A percentile compares a stretch with the other conserved stretches of the same genome.
These are phyloP conservation scores for Mellivora capensis DNA, from an alignment of 2,113 vertebrate species.

Conservation along the genomic window DNA sequence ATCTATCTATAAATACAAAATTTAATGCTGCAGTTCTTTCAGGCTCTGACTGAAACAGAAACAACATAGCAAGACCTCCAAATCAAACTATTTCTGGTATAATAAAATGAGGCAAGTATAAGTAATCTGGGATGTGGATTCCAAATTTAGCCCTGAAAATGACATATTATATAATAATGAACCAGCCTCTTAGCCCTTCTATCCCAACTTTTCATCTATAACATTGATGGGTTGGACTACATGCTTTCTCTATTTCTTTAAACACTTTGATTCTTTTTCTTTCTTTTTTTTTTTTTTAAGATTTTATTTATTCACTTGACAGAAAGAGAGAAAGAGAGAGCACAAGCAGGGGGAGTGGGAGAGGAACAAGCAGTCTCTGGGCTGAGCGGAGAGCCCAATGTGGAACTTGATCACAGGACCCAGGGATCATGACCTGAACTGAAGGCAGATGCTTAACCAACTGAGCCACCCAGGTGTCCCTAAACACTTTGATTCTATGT, in stretches of 20 bases:
- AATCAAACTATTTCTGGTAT: not conserved
- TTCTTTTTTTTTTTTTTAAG: no score
- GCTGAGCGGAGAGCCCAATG: not conserved
- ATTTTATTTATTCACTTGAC: no score
- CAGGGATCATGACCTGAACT: not conserved
- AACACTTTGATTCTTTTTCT: not conserved
- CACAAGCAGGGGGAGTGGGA: not conserved
- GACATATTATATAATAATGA: no score
- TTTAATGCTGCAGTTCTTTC: not conserved
- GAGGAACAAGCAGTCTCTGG: not conserved
- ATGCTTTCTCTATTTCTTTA: not conserved
- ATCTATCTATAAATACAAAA: not conserved
- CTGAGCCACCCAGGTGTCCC: not conserved
- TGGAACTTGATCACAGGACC: not conserved
- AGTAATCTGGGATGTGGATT: not conserved
- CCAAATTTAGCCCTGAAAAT: not conserved
- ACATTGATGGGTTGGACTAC: rapidly evolving
- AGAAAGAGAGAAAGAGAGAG: not conserved
- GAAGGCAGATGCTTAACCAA: not conserved
- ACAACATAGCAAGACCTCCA: not conserved
- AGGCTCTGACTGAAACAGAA: not conserved
- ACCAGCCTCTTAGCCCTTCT: not conserved
- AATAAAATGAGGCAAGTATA: not conserved
- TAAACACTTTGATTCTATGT: not conserved
- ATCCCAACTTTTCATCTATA: not conserved